Evolutionary conservation across 2,797 vertebrate genomes (phyloP).

Genomic region (Sebastes umbrosus): DNA sequence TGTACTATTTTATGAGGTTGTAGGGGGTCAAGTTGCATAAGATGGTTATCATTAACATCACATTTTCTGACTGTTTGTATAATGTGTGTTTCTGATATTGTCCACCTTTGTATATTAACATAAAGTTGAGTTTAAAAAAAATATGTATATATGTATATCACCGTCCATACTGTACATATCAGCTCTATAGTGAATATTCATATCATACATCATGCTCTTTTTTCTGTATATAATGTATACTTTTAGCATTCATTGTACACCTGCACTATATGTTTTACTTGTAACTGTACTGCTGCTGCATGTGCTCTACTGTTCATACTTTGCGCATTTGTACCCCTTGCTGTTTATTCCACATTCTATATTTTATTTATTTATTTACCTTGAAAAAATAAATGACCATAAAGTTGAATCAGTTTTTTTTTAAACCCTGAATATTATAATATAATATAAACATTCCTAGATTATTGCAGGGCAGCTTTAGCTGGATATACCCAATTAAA

Average conservation of each 20-base stretch:
- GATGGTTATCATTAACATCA: background rate
- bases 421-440: background rate
- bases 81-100: background rate
- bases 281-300: too few relatives aligned
- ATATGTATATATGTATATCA: too few relatives aligned
- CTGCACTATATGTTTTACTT: too few relatives aligned
- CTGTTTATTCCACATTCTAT: too few relatives aligned
- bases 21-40: background rate
- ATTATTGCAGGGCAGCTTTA: background rate
- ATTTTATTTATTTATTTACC: too few relatives aligned
- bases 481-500: background rate
- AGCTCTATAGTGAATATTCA: too few relatives aligned
- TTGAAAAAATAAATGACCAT: too few relatives aligned
- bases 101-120: background rate
- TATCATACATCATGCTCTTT: too few relatives aligned
- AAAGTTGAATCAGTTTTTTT: background rate
- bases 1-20: background rate
- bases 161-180: rapidly evolving
- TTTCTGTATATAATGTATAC: too few relatives aligned
- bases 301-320: too few relatives aligned
- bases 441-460: background rate
- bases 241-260: too few relatives aligned
- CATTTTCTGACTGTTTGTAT: background rate
- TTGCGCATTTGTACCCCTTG: too few relatives aligned
- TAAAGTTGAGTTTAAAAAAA: background rate